A percentile compares a stretch with the other conserved stretches of the same genome.
Conservation (phyloP, 37 sponge, comb jelly and placozoan genomes). For the Diacarnus erythraeanus region DNA sequence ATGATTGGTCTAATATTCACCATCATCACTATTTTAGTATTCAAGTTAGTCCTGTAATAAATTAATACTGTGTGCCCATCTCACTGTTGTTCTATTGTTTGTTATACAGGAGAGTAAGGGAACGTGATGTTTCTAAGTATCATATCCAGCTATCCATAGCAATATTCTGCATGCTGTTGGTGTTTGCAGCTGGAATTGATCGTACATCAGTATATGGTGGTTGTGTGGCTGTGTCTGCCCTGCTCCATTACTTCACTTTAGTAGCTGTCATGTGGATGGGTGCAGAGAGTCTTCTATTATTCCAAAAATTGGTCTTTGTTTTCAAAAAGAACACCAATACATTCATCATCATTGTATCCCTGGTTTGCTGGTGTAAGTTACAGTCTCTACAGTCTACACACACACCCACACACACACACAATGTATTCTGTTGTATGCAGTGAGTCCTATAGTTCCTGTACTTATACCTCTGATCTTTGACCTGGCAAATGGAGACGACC, state of each 20-base stretch:
- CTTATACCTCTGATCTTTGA: slow-evolving; percentile 18
- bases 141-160: slow-evolving; percentile 52
- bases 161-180: slow-evolving; percentile 37
- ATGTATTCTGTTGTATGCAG: slow-evolving; percentile 1
- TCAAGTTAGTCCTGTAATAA: slow-evolving; percentile 46
- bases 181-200: slow-evolving; percentile 58
- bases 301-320: slow-evolving; percentile 58
- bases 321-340: slow-evolving; percentile 31
- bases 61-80: neutral
- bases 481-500: neutral
- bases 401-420: neutral
- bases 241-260: slow-evolving; percentile 66
- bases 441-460: slow-evolving; percentile 34
- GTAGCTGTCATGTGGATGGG: slow-evolving; percentile 60
- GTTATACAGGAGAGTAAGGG: slow-evolving; percentile 26
- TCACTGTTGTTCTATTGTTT: neutral
- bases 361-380: slow-evolving; percentile 59
- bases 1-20: slow-evolving; percentile 24
- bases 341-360: slow-evolving; percentile 17
- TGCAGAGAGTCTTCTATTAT: slow-evolving; percentile 50
- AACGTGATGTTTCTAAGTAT: slow-evolving; percentile 27
- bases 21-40: slow-evolving; percentile 26
- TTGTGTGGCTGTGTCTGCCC: slow-evolving; percentile 39
- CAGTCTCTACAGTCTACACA: neutral
- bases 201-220: slow-evolving; percentile 24